A percentile compares a stretch with the other conserved stretches of the same genome.
Evolutionary conservation across 2,888 invertebrate species (phyloP).

Genomic region (Agrochola macilenta): DNA sequence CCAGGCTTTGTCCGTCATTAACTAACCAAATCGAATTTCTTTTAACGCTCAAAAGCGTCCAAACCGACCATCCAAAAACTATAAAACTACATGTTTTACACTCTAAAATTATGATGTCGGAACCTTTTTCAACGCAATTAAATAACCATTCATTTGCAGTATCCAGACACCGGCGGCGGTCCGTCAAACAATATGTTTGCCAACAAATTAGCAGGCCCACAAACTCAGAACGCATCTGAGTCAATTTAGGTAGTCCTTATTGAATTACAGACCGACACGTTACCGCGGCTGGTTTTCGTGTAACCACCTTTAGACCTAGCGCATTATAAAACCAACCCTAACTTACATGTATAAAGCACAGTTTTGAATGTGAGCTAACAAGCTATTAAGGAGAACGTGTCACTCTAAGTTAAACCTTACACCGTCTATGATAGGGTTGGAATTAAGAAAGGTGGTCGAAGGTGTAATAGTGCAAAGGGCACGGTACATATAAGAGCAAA

Average conservation of each 20-base stretch:
- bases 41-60: neutral
- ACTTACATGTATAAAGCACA: conserved; percentile 1
- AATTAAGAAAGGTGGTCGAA: conserved; percentile 57
- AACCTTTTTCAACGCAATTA: conserved; percentile 61
- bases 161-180: conserved; percentile 59
- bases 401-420: conserved; percentile 57
- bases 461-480: conserved; percentile 71
- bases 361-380: conserved; percentile 18
- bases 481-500: conserved; percentile 79
- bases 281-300: conserved; percentile 76
- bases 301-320: conserved; percentile 49
- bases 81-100: conserved; percentile 36
- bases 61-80: conserved; percentile 2
- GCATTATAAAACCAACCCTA: conserved; percentile 48
- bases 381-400: conserved; percentile 42
- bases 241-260: conserved; percentile 89
- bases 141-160: conserved; percentile 64
- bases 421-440: conserved; percentile 45
- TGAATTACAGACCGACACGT: conserved; percentile 88
- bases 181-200: conserved; percentile 87
- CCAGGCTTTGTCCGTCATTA: neutral
- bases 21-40: neutral
- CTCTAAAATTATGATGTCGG: conserved; percentile 50
- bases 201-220: conserved; percentile 85
- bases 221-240: conserved; percentile 86